Evolutionary conservation across 2,113 vertebrate genomes (phyloP).

Genomic region (Callocephalon fimbriatum): DNA sequence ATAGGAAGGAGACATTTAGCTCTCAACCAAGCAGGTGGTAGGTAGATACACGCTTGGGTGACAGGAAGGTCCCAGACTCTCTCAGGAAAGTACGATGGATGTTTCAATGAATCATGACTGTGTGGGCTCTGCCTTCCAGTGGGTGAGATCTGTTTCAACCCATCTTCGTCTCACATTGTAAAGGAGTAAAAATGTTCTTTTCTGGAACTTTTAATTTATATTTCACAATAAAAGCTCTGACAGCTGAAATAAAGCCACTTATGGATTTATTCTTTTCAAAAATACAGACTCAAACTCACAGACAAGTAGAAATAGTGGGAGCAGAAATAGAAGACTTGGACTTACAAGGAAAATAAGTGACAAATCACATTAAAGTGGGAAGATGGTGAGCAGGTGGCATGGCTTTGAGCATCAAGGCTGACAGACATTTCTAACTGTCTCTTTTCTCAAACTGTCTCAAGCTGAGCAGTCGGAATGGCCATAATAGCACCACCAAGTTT

Average conservation of each 20-base stretch:
- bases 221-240: conserved; percentile 43
- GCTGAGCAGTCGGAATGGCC: background rate
- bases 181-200: conserved; percentile 18
- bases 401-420: background rate
- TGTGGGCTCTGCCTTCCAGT: conserved; percentile 60
- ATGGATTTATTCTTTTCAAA: conserved; percentile 21
- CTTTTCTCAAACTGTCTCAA: background rate
- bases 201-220: conserved; percentile 49
- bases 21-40: background rate
- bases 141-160: conserved; percentile 59
- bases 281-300: conserved; percentile 24
- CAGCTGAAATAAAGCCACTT: conserved; percentile 38
- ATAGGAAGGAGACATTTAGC: background rate
- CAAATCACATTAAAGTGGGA: background rate
- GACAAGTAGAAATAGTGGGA: background rate
- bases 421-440: background rate
- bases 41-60: rapidly evolving
- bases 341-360: background rate
- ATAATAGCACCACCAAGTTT: background rate
- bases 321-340: background rate
- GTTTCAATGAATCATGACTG: conserved; percentile 37
- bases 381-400: background rate
- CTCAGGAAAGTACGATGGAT: background rate
- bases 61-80: background rate
- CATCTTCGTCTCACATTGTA: conserved; percentile 37